Evolutionary conservation across 2,888 invertebrate species (phyloP).

Genomic region (Elegia similella): DNA sequence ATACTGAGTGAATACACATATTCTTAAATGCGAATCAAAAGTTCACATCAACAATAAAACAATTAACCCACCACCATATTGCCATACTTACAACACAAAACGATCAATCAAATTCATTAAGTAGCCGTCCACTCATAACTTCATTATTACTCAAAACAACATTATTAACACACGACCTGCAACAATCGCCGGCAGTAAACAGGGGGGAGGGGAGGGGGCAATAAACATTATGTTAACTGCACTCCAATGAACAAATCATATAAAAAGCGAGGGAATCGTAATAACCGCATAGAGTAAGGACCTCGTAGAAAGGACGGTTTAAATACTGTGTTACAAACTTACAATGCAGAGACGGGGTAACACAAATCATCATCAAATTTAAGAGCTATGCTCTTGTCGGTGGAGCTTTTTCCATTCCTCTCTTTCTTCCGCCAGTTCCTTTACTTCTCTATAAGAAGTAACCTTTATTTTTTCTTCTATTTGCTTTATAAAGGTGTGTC

Average conservation of each 20-base stretch:
- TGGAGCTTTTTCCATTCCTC: too few relatives aligned
- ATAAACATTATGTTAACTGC: conserved; percentile 49
- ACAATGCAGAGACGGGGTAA: too few relatives aligned
- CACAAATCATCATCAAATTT: too few relatives aligned
- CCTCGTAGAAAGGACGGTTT: background rate
- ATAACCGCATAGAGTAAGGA: conserved; percentile 39
- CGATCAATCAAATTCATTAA: conserved; percentile 9
- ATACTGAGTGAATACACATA: too few relatives aligned
- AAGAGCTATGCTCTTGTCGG: too few relatives aligned
- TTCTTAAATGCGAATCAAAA: background rate
- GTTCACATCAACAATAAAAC: background rate
- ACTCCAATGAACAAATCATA: conserved; percentile 57
- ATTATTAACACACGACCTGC: conserved; percentile 8
- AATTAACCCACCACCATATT: background rate
- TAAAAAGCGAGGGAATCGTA: conserved; percentile 51
- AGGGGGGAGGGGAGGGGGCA: conserved; percentile 33
- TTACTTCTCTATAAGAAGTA: too few relatives aligned
- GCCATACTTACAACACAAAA: background rate
- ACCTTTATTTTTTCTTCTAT: too few relatives aligned
- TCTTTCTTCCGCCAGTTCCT: too few relatives aligned
- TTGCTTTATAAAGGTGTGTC: too few relatives aligned
- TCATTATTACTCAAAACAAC: conserved; percentile 7
- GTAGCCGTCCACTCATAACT: conserved; percentile 18
- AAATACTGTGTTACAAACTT: too few relatives aligned
- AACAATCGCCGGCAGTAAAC: conserved; percentile 25